A percentile compares a stretch with the other conserved stretches of the same genome.
phyloP scores from a whole-genome alignment of 2,113 vertebrate genomes.

The Nibea coibor region DNA sequence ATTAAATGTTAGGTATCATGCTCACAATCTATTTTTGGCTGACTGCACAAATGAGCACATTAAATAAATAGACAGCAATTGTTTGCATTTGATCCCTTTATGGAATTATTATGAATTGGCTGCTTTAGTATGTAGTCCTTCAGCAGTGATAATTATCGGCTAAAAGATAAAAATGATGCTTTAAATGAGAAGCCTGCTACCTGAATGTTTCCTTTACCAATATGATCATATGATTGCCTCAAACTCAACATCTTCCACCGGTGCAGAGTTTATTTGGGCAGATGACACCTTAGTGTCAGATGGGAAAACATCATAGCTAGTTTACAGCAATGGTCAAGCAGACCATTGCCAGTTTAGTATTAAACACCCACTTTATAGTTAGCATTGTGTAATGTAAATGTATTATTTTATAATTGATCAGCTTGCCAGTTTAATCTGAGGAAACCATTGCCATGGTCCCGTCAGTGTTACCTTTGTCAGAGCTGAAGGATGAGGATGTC shows the following conservation, averaged over 20 bases:
- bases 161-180: background rate
- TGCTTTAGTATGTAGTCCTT: background rate
- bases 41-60: background rate
- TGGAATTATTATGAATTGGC: background rate
- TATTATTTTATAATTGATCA: background rate
- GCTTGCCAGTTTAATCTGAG: background rate
- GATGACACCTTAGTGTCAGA: background rate
- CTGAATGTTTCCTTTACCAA: background rate
- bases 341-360: background rate
- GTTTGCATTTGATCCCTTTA: background rate
- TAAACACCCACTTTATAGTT: background rate
- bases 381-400: background rate
- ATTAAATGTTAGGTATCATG: background rate
- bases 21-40: background rate
- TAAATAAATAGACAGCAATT: background rate
- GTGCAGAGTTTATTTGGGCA: background rate
- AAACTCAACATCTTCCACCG: too few relatives aligned
- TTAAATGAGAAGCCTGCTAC: too few relatives aligned
- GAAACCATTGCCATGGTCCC: background rate
- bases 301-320: background rate
- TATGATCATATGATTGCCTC: too few relatives aligned
- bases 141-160: background rate
- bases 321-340: background rate
- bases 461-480: slow-evolving; percentile 76
- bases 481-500: slow-evolving; percentile 82